A percentile compares a stretch with the other conserved stretches of the same genome.
These are phyloP conservation scores for Eremophila alpestris DNA, from an alignment of 2,797 vertebrate genomes.

Conservation along the genomic window DNA sequence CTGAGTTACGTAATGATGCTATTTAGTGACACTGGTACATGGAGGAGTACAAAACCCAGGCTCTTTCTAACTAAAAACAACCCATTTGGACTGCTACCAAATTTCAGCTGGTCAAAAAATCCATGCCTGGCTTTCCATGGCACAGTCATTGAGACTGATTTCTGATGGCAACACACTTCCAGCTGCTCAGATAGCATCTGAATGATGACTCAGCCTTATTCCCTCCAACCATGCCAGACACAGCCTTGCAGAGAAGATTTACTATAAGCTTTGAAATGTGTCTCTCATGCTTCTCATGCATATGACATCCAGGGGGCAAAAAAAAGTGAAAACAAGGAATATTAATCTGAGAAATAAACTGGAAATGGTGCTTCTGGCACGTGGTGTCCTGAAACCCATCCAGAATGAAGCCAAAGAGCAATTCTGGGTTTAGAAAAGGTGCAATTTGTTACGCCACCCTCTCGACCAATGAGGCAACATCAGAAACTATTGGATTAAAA, in stretches of 20 bases:
- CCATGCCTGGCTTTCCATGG: conserved; percentile 46
- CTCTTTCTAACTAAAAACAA: not conserved
- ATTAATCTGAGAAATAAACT: conserved; percentile 33
- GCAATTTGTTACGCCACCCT: not conserved
- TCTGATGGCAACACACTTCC: conserved; percentile 51
- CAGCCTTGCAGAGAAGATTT: conserved; percentile 42
- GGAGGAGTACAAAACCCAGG: not conserved
- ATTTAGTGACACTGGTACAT: not conserved
- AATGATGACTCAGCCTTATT: conserved; percentile 57
- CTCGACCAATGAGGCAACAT: not conserved
- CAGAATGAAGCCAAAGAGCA: conserved; percentile 28
- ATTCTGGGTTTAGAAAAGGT: conserved; percentile 1
- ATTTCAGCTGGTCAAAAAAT: conserved; percentile 15
- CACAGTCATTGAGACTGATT: conserved; percentile 52
- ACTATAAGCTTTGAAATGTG: conserved; percentile 46
- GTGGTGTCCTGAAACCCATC: conserved; percentile 5
- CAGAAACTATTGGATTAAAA: not conserved
- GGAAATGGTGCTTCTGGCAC: not conserved
- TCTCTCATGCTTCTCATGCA: conserved; percentile 39
- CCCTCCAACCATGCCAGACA: conserved; percentile 52
- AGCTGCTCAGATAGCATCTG: conserved; percentile 54
- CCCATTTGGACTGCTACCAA: not conserved
- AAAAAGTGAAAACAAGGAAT: conserved; percentile 51
- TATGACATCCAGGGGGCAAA: conserved; percentile 32
- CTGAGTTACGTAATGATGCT: not conserved